Evolutionary conservation across 2,888 invertebrate genomes (phyloP), one percentile per base, ranked within the genome.

Genomic region (Podotricha telesiphe): DNA sequence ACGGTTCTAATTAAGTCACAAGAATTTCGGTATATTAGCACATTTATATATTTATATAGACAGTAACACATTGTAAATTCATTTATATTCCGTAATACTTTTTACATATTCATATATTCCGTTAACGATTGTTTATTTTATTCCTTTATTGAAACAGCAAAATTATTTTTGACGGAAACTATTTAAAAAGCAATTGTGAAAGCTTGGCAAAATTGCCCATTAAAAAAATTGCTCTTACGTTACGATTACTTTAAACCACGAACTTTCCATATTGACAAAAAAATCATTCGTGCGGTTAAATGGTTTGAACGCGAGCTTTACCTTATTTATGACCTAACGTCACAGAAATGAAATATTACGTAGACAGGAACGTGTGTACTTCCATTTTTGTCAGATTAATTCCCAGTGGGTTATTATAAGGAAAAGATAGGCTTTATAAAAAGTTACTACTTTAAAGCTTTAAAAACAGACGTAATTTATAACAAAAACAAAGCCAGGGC

Each of bases 281-380:
- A 63, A 56, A 8, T 20, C 19, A 47, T 67, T 56, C 55, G 40
- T 63, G 62, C 48, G 47, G 55, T 67, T 62, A 67, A 48, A 67
- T 67, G 22, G 55, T 19, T 48, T 47, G 62, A 34, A 17, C 13
- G 15, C 13, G 34, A 62, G 53, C 42, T 62, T 67, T 59, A 55
- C 53, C 47, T 56, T 55, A 73, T 73, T 70, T 70, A 70, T 70
- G 55, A 67, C 65, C 62, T 47, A 17, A 50, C 19, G 15, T 19
- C 48, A 34, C 45, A 67, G 59, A 70, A 66, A 62, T 70, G 72
- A 74, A 70, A 69, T 69, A 72, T 70, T 51, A 70, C 64, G 66
- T 62, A 15, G 34, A 10, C 55, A 20, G 7, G 37, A 47, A n/a
- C 50, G 22, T 42, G 48, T 58, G 34, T 28, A 40, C 34, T 58